A percentile compares a stretch with the other conserved stretches of the same genome.
These are phyloP conservation scores for Calephelis perditalis DNA, from an alignment of 2,888 invertebrate genomes.

Conservation along the genomic window DNA sequence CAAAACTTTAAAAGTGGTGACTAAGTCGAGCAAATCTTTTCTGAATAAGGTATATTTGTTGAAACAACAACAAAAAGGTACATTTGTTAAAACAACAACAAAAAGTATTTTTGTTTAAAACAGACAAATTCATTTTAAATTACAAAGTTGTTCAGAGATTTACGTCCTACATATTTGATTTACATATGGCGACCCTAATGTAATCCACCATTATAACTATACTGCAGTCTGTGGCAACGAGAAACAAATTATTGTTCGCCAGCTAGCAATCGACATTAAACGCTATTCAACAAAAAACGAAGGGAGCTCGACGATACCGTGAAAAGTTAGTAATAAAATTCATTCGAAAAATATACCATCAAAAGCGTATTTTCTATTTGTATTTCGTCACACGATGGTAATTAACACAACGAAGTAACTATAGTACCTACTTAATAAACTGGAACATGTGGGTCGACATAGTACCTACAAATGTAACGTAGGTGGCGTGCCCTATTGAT, in stretches of 20 bases:
- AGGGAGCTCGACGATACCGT: not conserved
- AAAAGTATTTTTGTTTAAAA: too few relatives aligned
- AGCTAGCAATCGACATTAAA: constrained; percentile 1
- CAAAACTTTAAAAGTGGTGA: too few relatives aligned
- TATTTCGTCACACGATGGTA: not conserved
- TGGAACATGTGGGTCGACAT: constrained; percentile 67
- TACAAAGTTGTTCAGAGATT: too few relatives aligned
- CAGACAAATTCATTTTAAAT: too few relatives aligned
- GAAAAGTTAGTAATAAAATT: not conserved
- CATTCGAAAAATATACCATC: not conserved
- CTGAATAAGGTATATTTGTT: too few relatives aligned
- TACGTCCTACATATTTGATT: too few relatives aligned
- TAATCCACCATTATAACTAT: not conserved
- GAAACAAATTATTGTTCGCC: not conserved
- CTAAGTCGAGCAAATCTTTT: too few relatives aligned
- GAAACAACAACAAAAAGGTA: too few relatives aligned
- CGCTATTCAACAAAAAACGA: not conserved
- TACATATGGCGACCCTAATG: too few relatives aligned
- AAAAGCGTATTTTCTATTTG: not conserved
- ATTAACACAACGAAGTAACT: not conserved
- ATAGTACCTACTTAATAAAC: constrained; percentile 41
- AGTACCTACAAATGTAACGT: constrained; percentile 49
- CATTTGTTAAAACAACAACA: too few relatives aligned
- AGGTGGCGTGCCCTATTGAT: constrained; percentile 60
- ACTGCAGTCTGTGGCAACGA: not conserved